Evolutionary conservation across 2,888 invertebrate species (phyloP).

Genomic region (Tinea semifulvella): DNA sequence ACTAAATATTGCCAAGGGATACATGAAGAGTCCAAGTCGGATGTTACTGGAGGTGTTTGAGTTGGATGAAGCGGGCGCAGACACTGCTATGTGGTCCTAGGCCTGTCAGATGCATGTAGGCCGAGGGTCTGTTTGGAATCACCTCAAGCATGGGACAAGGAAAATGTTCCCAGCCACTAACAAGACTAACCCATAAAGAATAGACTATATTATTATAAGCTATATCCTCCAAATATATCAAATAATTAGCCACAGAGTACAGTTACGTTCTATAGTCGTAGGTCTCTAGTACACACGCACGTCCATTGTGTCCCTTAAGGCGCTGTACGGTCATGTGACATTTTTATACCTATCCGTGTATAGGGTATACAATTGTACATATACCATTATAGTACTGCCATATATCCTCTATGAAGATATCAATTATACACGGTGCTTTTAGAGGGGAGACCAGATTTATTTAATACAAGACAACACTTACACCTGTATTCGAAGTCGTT

Average conservation of each 20-base stretch:
- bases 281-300: constrained; percentile 4
- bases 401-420: neutral
- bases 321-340: neutral
- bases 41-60: constrained; percentile 14
- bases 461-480: too few relatives aligned
- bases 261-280: neutral
- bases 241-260: neutral
- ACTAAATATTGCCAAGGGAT: constrained; percentile 20
- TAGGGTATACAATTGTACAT: neutral
- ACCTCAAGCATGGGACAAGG: neutral
- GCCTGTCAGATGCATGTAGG: neutral
- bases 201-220: too few relatives aligned
- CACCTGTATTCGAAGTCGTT: too few relatives aligned
- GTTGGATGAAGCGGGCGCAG: neutral
- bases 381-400: too few relatives aligned
- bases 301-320: constrained; percentile 4
- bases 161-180: neutral
- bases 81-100: neutral
- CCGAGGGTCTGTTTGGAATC: neutral
- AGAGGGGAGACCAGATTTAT: too few relatives aligned
- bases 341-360: constrained; percentile 1
- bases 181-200: too few relatives aligned
- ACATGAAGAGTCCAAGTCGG: constrained; percentile 18
- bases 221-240: too few relatives aligned
- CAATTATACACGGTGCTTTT: too few relatives aligned